These are phyloP conservation scores for Choloepus didactylus DNA, from an alignment of 2,797 vertebrate genomes.

Conservation along the genomic window DNA sequence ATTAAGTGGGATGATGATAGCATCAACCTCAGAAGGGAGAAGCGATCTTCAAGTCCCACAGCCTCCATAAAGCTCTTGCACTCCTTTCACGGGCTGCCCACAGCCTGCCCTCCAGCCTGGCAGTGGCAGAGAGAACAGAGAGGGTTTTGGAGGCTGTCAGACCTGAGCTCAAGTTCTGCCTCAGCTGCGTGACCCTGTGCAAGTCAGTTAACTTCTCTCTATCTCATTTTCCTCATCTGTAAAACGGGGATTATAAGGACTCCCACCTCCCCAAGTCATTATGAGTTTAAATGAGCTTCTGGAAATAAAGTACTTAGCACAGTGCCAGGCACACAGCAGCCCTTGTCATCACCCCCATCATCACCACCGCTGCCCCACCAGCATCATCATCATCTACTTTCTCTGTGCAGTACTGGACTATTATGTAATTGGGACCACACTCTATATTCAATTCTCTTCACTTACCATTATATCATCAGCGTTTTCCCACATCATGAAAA, in stretches of 20 bases:
- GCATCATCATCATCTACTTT: background rate
- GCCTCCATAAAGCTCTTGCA: too few relatives aligned
- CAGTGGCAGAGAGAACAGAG: too few relatives aligned
- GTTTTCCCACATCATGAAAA: conserved; percentile 69
- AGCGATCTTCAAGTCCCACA: fast-evolving
- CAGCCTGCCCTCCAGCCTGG: background rate
- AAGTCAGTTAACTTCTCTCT: background rate
- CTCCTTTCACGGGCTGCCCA: fast-evolving
- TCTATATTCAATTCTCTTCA: background rate
- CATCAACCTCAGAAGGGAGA: background rate
- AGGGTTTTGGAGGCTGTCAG: background rate
- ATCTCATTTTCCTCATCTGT: background rate
- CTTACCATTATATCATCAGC: conserved; percentile 62
- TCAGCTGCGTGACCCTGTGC: background rate
- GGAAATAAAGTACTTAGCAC: background rate
- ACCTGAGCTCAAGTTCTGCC: background rate
- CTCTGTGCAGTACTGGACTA: background rate
- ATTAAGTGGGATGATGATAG: background rate
- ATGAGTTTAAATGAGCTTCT: too few relatives aligned
- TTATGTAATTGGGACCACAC: background rate
- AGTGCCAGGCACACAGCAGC: background rate
- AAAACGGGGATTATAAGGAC: fast-evolving
- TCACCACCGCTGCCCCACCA: fast-evolving
- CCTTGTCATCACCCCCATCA: fast-evolving
- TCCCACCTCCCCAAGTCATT: background rate